Conservation (phyloP, 2,888 invertebrate genomes). For the Oscheius sp. region DNA sequence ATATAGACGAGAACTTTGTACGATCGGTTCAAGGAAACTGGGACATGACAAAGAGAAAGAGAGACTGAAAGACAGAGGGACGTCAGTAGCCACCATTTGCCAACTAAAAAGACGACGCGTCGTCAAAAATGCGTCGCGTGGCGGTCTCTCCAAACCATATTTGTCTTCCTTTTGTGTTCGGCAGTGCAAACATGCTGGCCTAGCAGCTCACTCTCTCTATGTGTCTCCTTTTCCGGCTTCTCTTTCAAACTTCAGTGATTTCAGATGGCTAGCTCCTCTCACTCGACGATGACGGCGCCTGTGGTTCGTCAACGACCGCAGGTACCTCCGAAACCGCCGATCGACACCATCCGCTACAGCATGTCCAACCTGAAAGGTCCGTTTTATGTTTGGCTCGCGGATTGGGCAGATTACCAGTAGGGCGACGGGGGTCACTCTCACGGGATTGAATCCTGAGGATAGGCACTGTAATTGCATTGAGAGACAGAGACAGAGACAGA, state of each 20-base stretch:
- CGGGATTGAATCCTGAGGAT: not conserved
- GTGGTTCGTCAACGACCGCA: constrained; percentile 61
- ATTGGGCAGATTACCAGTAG: constrained; percentile 13
- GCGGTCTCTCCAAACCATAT: constrained; percentile 13
- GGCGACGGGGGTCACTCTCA: not conserved
- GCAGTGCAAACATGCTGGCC: constrained; percentile 33
- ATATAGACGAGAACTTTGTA: too few species aligned
- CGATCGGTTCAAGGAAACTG: too few species aligned
- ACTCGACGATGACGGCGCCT: constrained; percentile 35
- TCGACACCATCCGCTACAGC: constrained; percentile 90
- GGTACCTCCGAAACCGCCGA: constrained; percentile 79
- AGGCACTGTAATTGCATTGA: constrained; percentile 7
- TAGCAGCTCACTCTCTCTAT: constrained; percentile 73
- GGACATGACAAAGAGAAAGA: too few species aligned
- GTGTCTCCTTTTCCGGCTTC: constrained; percentile 29
- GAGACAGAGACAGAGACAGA: not conserved
- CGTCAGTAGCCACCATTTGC: too few species aligned
- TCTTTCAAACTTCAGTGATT: constrained; percentile 19
- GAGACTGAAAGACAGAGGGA: too few species aligned
- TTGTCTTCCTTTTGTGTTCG: constrained; percentile 33
- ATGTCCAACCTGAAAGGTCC: constrained; percentile 91
- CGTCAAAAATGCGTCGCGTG: not conserved
- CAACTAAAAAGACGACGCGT: too few species aligned
- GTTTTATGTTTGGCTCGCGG: constrained; percentile 42
- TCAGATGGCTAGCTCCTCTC: constrained; percentile 34